Conservation (phyloP, 2,888 invertebrate genomes). For the Heterodera filipjevi region DNA sequence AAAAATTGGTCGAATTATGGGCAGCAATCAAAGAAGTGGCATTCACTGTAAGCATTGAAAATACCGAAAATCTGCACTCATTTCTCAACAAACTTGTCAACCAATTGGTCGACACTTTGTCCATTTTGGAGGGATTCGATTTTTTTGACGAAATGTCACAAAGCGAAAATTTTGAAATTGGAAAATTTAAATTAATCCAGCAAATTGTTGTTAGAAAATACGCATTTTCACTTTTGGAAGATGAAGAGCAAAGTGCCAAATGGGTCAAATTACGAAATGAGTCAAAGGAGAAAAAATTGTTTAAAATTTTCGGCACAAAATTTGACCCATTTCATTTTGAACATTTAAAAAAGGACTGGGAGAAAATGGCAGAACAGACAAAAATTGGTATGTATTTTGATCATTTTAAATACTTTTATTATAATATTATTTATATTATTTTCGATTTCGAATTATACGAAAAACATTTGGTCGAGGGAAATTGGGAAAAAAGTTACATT, state of each 20-base stretch:
- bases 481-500: background rate
- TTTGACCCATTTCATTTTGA: background rate
- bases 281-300: background rate
- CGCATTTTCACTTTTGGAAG: background rate
- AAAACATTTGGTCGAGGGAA: background rate
- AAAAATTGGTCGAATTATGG: background rate
- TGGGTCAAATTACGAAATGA: background rate
- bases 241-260: background rate
- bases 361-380: background rate
- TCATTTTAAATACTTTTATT: background rate
- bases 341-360: background rate
- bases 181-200: background rate
- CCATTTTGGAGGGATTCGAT: background rate
- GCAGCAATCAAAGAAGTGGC: background rate
- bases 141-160: background rate
- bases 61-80: background rate
- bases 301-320: background rate
- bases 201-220: background rate
- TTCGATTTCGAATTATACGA: background rate
- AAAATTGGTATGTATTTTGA: slow-evolving; percentile 8
- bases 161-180: background rate
- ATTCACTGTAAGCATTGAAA: background rate
- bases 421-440: background rate
- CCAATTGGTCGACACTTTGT: background rate
- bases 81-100: background rate